A percentile compares a stretch with the other conserved stretches of the same genome.
phyloP scores from a whole-genome alignment of 2,797 vertebrate species.

The Gambusia yucatana region DNA sequence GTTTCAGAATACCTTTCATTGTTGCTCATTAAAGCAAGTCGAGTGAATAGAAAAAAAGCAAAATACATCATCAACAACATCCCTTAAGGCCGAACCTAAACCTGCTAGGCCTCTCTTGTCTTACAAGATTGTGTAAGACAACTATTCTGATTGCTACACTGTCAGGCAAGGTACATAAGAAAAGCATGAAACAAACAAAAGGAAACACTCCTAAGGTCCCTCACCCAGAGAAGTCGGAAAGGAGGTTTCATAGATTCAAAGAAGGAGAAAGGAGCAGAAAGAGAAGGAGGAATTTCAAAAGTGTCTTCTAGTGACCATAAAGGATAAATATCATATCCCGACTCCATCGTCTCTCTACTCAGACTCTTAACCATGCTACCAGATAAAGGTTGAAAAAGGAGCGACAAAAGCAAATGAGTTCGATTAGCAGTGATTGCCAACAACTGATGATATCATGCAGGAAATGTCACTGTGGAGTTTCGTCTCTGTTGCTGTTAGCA shows the following conservation, averaged over 20 bases:
- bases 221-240: not conserved
- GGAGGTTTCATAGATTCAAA: not conserved
- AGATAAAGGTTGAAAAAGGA: too few species aligned
- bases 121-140: too few species aligned
- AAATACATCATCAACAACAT: not conserved
- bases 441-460: not conserved
- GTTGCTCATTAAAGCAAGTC: not conserved
- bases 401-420: too few species aligned
- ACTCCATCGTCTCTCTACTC: too few species aligned
- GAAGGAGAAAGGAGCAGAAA: not conserved
- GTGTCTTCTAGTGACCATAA: too few species aligned
- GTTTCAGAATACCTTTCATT: not conserved
- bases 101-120: too few species aligned
- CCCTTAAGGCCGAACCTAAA: not conserved
- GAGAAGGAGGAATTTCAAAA: not conserved
- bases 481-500: not conserved
- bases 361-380: too few species aligned
- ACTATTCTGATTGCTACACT: too few species aligned
- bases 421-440: not conserved
- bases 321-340: too few species aligned
- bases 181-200: too few species aligned
- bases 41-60: not conserved
- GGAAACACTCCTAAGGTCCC: not conserved
- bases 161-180: too few species aligned
- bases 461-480: not conserved